Percentiles rank a stretch among this genome's conserved stretches.
Evolutionary conservation across 2,113 vertebrate species (phyloP).

Genomic region (Dicrurus megarhynchus): DNA sequence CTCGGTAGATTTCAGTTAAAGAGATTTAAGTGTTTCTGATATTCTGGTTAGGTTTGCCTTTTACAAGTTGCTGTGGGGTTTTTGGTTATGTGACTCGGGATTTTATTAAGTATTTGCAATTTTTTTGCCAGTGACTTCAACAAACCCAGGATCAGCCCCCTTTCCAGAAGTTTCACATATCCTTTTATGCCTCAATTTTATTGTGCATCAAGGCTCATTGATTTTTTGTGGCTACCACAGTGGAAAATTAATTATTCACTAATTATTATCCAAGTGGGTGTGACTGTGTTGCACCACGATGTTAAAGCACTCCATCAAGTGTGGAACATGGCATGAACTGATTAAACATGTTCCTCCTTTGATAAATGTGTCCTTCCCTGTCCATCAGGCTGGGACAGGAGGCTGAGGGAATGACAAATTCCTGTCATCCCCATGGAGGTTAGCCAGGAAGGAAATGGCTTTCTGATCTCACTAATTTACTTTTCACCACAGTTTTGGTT

Average conservation of each 20-base stretch:
- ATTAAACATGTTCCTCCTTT: neutral
- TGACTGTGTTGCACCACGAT: neutral
- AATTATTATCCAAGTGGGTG: neutral
- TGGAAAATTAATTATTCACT: neutral
- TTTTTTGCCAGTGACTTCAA: neutral
- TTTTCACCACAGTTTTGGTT: conserved; percentile 15
- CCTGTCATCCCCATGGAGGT: neutral
- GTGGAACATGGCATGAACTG: neutral
- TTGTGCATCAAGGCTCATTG: neutral
- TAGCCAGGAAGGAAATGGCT: conserved; percentile 50
- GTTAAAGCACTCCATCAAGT: neutral
- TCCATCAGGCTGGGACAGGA: neutral
- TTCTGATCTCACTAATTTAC: conserved; percentile 51
- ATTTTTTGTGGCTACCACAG: neutral
- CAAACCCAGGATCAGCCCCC: neutral
- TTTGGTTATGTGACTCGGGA: neutral
- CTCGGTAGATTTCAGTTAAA: neutral
- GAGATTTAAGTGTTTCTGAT: neutral
- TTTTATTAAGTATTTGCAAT: neutral
- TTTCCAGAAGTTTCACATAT: neutral
- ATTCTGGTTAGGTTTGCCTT: neutral
- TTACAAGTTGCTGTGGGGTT: neutral
- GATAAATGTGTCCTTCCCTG: conserved; percentile 7
- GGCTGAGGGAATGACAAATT: neutral
- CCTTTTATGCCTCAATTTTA: neutral